These are phyloP conservation scores for Cordylochernes scorpioides DNA, from an alignment of 2,888 invertebrate genomes.

Conservation along the genomic window DNA sequence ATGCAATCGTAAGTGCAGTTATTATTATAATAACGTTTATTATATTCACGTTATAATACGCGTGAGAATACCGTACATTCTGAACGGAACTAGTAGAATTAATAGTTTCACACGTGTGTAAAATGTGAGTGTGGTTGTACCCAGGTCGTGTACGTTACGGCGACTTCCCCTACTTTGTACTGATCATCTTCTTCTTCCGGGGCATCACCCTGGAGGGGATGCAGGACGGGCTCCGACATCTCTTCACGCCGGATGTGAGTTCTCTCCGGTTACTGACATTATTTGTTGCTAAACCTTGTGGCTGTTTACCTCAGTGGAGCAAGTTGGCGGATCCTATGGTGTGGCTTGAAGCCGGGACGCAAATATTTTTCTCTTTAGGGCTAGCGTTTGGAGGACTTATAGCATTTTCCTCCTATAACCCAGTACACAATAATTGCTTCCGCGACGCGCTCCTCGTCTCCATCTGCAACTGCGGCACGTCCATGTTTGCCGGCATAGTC, in stretches of 20 bases:
- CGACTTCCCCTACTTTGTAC: conserved; percentile 79
- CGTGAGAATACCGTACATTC: too few relatives aligned
- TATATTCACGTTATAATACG: too few relatives aligned
- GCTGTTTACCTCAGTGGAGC: conserved; percentile 34
- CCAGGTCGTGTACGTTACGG: conserved; percentile 63
- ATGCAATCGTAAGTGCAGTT: too few relatives aligned
- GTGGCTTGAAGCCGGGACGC: conserved; percentile 90
- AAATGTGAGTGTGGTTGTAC: too few relatives aligned
- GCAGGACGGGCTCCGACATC: conserved; percentile 55
- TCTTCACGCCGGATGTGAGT: conserved; percentile 55
- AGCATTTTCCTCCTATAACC: conserved; percentile 86
- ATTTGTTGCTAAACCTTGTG: background rate
- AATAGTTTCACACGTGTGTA: too few relatives aligned
- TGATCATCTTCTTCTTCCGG: conserved; percentile 81
- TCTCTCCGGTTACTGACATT: background rate
- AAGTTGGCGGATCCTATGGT: conserved; percentile 72
- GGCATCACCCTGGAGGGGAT: conserved; percentile 68
- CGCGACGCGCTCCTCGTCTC: conserved; percentile 77
- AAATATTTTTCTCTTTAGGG: conserved; percentile 86
- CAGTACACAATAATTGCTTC: conserved; percentile 83
- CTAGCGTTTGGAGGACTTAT: conserved; percentile 84
- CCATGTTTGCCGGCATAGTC: conserved; percentile 85
- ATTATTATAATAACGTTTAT: too few relatives aligned
- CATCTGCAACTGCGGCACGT: conserved; percentile 71
- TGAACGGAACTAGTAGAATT: too few relatives aligned